Percentiles rank a stretch among this genome's conserved stretches.
phyloP scores from a whole-genome alignment of 2,797 vertebrate species.

The Dallia pectoralis region DNA sequence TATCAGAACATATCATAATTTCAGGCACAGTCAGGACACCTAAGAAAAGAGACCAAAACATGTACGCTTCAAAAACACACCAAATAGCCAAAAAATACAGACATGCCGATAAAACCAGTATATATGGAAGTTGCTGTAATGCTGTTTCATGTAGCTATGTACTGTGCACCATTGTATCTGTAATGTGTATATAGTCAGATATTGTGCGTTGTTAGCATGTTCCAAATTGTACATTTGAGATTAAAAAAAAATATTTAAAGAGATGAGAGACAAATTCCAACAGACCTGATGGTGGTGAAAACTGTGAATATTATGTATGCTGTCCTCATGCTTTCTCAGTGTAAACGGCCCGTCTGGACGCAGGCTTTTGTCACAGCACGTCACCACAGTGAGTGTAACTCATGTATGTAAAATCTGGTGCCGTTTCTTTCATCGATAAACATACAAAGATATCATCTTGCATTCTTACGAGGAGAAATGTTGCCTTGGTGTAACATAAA shows the following conservation, averaged over 20 bases:
- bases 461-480: neutral
- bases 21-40: slow-evolving; percentile 37
- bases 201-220: slow-evolving; percentile 69
- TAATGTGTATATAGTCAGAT: slow-evolving; percentile 49
- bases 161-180: slow-evolving; percentile 36
- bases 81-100: slow-evolving; percentile 36
- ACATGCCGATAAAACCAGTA: slow-evolving; percentile 32
- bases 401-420: slow-evolving; percentile 26
- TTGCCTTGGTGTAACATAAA: neutral
- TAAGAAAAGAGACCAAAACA: slow-evolving; percentile 30
- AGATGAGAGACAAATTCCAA: slow-evolving; percentile 23
- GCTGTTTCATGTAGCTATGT: slow-evolving; percentile 51
- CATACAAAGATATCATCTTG: neutral
- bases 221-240: slow-evolving; percentile 59
- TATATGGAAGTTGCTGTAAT: slow-evolving; percentile 54
- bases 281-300: slow-evolving; percentile 71
- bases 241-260: slow-evolving; percentile 52
- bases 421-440: slow-evolving; percentile 30
- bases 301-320: slow-evolving; percentile 70
- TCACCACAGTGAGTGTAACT: slow-evolving; percentile 38
- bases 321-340: neutral
- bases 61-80: slow-evolving; percentile 45
- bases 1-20: slow-evolving; percentile 58
- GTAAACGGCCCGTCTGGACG: slow-evolving; percentile 23
- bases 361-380: slow-evolving; percentile 23